Base-by-base conservation (phyloP, 2,888 invertebrate species). In the Stenodema calcarata region DNA sequence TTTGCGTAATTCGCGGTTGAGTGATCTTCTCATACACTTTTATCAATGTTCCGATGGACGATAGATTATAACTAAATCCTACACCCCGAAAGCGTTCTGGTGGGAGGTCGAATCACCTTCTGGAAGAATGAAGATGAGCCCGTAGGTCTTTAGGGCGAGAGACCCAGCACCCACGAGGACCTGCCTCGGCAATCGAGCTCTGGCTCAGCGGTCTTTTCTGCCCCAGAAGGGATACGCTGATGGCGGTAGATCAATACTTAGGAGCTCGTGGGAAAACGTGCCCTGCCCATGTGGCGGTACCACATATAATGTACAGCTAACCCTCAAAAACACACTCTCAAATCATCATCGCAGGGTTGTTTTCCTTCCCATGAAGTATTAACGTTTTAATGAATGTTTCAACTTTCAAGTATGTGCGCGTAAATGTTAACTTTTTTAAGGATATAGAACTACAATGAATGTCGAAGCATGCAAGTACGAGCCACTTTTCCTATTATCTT, bases 231-330 rank as follows among this genome's bases (percentile, higher is more conserved):
- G 69, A 69, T 1, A 47, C 47, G 35, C 73, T 14, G 73, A 30
- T 73, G 73, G 73, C 18, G 30, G 30, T 30, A 73, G 73, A 73
- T 73, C 73, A 73, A 73, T 73, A 73, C 73, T 73, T 73, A 73
- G 73, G 73, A 73, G 73, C 73, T 62, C 62, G 62, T 62, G 62
- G 62, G 62, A 62, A 62, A 62, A 23, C 54, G 54, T 54, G 54
- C 62, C 73, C 73, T 16, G 73, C 35, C 73, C 73, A 14, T 18
- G 35, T 16, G 41, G 73, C n/a, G 35, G n/a, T 73, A 14, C 35
- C 73, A 73, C 35, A 73, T 18, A 73, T n/a, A n/a, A n/a, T n/a
- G n/a, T n/a, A 7, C 35, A 73, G 16, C 70, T 35, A 35, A 35
- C 35, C 35, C 7, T 7, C 2, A 4, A 7, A 7, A 2, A 35